Evolutionary conservation across 1,140 invertebrate genomes (phyloP).

Genomic region (Harlomillsia oculata): DNA sequence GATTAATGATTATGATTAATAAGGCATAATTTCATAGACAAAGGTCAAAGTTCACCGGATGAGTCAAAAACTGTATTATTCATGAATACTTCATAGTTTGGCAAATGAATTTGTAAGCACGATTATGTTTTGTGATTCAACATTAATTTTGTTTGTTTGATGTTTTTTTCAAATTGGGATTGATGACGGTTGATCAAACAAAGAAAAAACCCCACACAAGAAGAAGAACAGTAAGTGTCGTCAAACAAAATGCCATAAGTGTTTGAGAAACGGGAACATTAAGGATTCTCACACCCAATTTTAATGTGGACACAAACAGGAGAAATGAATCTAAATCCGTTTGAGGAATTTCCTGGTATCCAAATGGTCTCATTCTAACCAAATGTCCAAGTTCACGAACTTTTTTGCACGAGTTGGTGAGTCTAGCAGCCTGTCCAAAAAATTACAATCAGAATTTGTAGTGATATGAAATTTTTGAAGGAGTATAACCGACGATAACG

Average conservation of each 20-base stretch:
- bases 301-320: constrained; percentile 62
- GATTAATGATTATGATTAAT: too few species aligned
- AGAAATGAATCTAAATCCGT: constrained; percentile 64
- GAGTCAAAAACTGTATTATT: too few species aligned
- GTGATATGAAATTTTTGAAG: neutral
- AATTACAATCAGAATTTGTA: neutral
- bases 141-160: too few species aligned
- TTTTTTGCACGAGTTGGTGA: constrained; percentile 60
- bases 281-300: constrained; percentile 61
- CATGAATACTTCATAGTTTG: too few species aligned
- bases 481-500: neutral
- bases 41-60: too few species aligned
- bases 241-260: neutral
- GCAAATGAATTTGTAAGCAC: too few species aligned
- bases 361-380: constrained; percentile 62
- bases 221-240: neutral
- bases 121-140: neutral
- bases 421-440: constrained; percentile 55
- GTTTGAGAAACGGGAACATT: constrained; percentile 51
- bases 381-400: constrained; percentile 63
- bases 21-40: too few species aligned
- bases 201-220: constrained; percentile 18
- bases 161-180: neutral
- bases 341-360: constrained; percentile 61
- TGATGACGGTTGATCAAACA: neutral